A percentile compares a stretch with the other conserved stretches of the same genome.
phyloP scores from a whole-genome alignment of 1,140 invertebrate genomes.

The Dendrolimus punctatus region DNA sequence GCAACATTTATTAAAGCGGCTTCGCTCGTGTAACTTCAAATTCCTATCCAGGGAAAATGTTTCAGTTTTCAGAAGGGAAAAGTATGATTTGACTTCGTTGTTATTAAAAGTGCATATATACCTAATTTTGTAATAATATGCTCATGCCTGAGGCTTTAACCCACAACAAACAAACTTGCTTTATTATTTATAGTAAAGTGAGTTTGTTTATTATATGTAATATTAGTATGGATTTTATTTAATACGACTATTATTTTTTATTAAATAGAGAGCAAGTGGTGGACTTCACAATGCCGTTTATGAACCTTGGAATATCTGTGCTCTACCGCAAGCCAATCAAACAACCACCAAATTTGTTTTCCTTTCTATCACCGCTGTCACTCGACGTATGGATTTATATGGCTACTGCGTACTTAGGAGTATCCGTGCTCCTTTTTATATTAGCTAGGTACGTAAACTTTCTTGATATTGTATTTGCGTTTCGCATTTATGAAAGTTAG shows the following conservation, averaged over 20 bases:
- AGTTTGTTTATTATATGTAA: too few species aligned
- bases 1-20: too few species aligned
- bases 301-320: constrained; percentile 95
- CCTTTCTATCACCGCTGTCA: constrained; percentile 94
- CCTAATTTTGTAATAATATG: too few species aligned
- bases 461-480: background rate
- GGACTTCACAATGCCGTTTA: constrained; percentile 96
- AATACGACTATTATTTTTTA: background rate
- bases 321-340: constrained; percentile 93
- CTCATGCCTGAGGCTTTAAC: too few species aligned
- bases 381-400: constrained; percentile 97
- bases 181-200: too few species aligned
- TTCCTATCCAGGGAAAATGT: too few species aligned
- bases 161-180: too few species aligned
- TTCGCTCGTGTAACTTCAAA: too few species aligned
- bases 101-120: too few species aligned
- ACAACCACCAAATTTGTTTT: constrained; percentile 93
- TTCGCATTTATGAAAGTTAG: too few species aligned
- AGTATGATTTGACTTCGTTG: too few species aligned
- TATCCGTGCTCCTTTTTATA: constrained; percentile 94
- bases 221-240: background rate
- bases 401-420: constrained; percentile 93
- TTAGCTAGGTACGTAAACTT: constrained; percentile 85
- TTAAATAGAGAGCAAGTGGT: constrained; percentile 80
- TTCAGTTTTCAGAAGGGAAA: too few species aligned